Conservation (phyloP, 2,888 invertebrate genomes). For the Panzeria rudis region DNA sequence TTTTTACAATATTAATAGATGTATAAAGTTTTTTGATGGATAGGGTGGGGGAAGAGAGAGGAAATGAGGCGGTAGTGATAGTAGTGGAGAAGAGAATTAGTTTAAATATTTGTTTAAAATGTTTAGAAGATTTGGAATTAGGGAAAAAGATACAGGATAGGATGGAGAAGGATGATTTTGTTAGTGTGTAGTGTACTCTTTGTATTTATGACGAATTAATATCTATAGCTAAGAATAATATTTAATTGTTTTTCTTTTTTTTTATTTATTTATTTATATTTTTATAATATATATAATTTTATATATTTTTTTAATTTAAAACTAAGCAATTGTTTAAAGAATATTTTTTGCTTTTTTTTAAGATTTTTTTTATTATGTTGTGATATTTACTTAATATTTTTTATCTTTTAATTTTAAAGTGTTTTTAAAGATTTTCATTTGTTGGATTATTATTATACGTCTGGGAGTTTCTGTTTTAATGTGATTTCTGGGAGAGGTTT, state of each 20-base stretch:
- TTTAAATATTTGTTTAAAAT: conserved; percentile 17
- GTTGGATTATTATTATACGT: conserved; percentile 38
- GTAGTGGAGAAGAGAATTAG: not conserved
- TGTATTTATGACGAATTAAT: conserved; percentile 69
- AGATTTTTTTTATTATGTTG: conserved; percentile 38
- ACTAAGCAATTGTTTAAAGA: conserved; percentile 71
- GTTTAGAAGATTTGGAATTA: not conserved
- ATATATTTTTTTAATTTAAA: conserved; percentile 62
- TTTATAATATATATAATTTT: conserved; percentile 64
- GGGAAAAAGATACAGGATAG: not conserved
- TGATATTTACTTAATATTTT: conserved; percentile 61
- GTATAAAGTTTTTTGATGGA: conserved; percentile 44
- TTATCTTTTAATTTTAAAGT: conserved; percentile 36
- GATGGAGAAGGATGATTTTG: not conserved
- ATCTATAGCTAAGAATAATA: conserved; percentile 71
- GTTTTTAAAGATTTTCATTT: conserved; percentile 37
- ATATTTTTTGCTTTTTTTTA: conserved; percentile 56
- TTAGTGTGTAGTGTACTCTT: conserved; percentile 62
- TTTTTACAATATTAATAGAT: conserved; percentile 70
- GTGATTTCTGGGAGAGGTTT: conserved; percentile 34
- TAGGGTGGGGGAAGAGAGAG: not conserved
- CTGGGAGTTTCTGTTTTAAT: conserved; percentile 30
- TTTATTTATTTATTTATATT: conserved; percentile 43
- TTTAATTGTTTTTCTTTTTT: conserved; percentile 36
- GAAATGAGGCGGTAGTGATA: conserved; percentile 1